Evolutionary conservation across 1,140 invertebrate genomes (phyloP).

Genomic region (Drosophila erecta): DNA sequence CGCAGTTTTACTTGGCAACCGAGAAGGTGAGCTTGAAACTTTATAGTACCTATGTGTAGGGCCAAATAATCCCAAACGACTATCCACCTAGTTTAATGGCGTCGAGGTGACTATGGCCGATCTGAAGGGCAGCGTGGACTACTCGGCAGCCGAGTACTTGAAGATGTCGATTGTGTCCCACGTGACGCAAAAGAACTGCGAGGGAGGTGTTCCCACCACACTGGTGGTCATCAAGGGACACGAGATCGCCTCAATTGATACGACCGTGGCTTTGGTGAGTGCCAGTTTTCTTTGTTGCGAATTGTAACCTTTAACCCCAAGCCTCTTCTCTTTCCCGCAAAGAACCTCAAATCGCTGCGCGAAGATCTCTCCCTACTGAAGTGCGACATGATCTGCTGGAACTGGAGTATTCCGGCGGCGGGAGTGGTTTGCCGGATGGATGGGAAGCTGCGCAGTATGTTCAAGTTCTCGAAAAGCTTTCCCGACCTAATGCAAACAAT

Average conservation of each 20-base stretch:
- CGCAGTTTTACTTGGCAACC: conserved; percentile 87
- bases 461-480: conserved; percentile 65
- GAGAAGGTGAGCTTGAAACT: conserved; percentile 85
- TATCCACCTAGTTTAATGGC: conserved; percentile 42
- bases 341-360: conserved; percentile 73
- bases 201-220: conserved; percentile 5
- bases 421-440: conserved; percentile 78
- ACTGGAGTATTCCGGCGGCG: conserved; percentile 74
- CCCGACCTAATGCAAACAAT: conserved; percentile 58
- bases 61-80: not conserved
- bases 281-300: not conserved
- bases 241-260: conserved; percentile 87
- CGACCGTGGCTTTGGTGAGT: conserved; percentile 87
- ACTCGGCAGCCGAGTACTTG: conserved; percentile 76
- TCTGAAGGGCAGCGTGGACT: conserved; percentile 71
- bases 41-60: too few species aligned
- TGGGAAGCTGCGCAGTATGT: conserved; percentile 61
- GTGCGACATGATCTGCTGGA: conserved; percentile 80
- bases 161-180: conserved; percentile 66
- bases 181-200: conserved; percentile 34
- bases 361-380: conserved; percentile 67
- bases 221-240: conserved; percentile 87
- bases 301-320: not conserved
- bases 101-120: conserved; percentile 50
- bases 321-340: not conserved